Percentiles rank a stretch among this genome's conserved stretches.
phyloP scores from a whole-genome alignment of 2,797 vertebrate species.

The Gymnopithys bicolor region DNA sequence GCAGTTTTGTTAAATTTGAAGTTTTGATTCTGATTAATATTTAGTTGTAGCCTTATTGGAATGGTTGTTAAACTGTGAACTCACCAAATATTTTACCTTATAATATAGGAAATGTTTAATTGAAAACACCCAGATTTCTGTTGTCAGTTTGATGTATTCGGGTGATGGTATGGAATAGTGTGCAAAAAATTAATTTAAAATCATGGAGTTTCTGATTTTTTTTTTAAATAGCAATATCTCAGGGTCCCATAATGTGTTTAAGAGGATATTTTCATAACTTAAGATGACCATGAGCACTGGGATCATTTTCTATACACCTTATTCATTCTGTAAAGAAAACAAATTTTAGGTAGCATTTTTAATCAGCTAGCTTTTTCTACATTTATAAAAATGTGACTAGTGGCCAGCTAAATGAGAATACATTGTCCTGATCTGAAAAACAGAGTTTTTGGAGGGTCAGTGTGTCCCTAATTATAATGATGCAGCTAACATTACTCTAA shows the following conservation, averaged over 20 bases:
- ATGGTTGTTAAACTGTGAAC: background rate
- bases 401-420: slow-evolving; percentile 3
- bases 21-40: slow-evolving; percentile 76
- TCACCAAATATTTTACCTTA: background rate
- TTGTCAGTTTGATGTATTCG: too few species aligned
- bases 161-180: too few species aligned
- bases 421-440: slow-evolving; percentile 32
- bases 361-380: background rate
- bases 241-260: background rate
- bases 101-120: background rate
- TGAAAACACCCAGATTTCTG: background rate
- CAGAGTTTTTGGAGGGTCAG: slow-evolving; percentile 56
- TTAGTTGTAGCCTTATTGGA: slow-evolving; percentile 71
- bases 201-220: fast-evolving
- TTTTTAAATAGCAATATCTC: background rate
- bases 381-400: background rate
- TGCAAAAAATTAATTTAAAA: background rate
- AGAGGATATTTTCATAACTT: background rate
- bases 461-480: slow-evolving; percentile 56
- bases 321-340: background rate
- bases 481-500: slow-evolving; percentile 47
- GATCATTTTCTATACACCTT: background rate
- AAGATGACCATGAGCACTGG: background rate
- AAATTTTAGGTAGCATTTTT: background rate
- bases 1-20: slow-evolving; percentile 77